Base-by-base conservation (phyloP, 1,140 invertebrate species). In the Stegodyphus mimosarum region DNA sequence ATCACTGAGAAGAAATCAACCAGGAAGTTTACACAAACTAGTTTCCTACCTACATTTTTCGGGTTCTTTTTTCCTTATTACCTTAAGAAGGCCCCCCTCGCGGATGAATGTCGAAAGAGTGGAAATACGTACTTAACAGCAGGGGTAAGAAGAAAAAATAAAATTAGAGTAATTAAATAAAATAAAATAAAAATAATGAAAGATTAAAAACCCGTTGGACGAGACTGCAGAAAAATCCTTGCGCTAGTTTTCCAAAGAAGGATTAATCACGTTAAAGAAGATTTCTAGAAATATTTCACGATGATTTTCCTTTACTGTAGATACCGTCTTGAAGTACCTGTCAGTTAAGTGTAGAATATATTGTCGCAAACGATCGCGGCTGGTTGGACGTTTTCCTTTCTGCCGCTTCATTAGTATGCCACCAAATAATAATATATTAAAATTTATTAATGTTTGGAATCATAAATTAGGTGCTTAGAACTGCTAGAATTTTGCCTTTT, bases 61-160 rank as follows among this genome's bases (percentile, higher is more conserved):
- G 33, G 33, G 33, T 33, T 33, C 11, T 73, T 74, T 74, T 74
- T 74, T 74, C 72, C 72, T 74, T 52, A 74, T 74, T 74, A 74
- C 72, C 72, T 48, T 9, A 33, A n/a, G 6, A 52, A 13, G 53
- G 15, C 51, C 72, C 72, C 52, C 53, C 17, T 17, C 52, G n/a
- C n/a, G 6, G 52, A 5, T 18, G 18, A 9, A 48, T 71, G 48
- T n/a, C 18, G 51, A 53, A 50, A 73, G 71, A 73, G 49, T 73
- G 50, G 49, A 9, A n/a, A 6, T 72, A 51, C 51, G 49, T 10
- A 51, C 15, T 51, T 55, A 52, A n/a, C 48, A 73, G n/a, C 50
- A 50, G 13, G 17, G 52, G 51, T 51, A 52, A 73, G n/a, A 51
- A 48, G n/a, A n/a, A 73, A 53, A 17, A 73, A 50, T 17, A 73